A percentile compares a stretch with the other conserved stretches of the same genome.
Conservation (phyloP, 2,797 vertebrate species). For the Nannoperca obscura region DNA sequence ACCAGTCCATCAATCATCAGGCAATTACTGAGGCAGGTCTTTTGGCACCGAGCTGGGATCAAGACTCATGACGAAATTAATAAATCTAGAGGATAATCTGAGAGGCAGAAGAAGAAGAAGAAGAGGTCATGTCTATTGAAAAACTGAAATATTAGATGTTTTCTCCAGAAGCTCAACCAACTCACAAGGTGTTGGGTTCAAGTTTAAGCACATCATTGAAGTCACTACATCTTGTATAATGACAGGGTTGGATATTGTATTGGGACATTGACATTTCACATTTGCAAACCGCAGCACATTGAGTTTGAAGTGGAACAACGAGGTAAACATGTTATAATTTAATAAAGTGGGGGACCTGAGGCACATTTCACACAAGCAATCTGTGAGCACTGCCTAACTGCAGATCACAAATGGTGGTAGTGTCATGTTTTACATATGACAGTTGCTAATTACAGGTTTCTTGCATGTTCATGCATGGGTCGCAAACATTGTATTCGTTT, state of each 20-base stretch:
- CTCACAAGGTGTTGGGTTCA: background rate
- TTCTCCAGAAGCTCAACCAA: background rate
- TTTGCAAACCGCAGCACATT: background rate
- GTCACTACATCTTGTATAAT: background rate
- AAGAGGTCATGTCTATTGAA: constrained; percentile 5
- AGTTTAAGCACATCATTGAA: background rate
- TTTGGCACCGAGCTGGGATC: constrained; percentile 58
- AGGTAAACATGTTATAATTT: background rate
- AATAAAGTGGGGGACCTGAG: background rate
- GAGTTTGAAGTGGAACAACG: background rate
- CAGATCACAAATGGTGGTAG: background rate
- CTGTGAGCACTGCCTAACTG: background rate
- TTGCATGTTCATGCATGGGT: background rate
- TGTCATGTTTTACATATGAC: background rate
- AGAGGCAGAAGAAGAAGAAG: constrained; percentile 13
- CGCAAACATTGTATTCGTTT: background rate
- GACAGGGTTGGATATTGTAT: background rate
- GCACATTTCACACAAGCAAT: background rate
- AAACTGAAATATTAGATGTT: constrained; percentile 15
- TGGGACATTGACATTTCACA: background rate
- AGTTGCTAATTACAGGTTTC: background rate
- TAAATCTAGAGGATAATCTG: constrained; percentile 46
- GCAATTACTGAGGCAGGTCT: constrained; percentile 65
- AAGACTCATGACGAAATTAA: constrained; percentile 50
- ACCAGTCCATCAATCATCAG: constrained; percentile 68